Base-by-base conservation (phyloP, 2,888 invertebrate species). In the Bedellia somnulentella region DNA sequence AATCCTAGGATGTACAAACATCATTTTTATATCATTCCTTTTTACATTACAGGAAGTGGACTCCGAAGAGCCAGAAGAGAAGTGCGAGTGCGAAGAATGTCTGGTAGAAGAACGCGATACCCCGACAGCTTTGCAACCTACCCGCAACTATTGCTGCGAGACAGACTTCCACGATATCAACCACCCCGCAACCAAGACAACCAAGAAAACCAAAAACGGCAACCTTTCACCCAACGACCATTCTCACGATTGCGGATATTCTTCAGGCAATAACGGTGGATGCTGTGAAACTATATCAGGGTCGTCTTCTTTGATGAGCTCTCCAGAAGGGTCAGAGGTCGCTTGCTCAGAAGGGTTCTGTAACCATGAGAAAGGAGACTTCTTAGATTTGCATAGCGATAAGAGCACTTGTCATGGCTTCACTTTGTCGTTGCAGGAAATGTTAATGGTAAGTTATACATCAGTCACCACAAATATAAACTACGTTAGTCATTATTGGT, bases 301-400 rank as follows among this genome's bases (percentile, higher is more conserved):
- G 24, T 85, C 85, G 29, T 89, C 89, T 13, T 91, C 91, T 41
- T 77, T 87, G 35, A 84, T 86, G 42, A 91, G 89, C 53, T 90
- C 92, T 3, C 89, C 92, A 0, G 93, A 93, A 50, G 92, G 93
- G 16, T 93, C 93, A 0, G 93, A 93, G 52, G 83, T 93, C 31
- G 91, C 90, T 1, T 94, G 92, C 61, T 89, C 87, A 1, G 93
- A 93, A 52, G 87, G 87, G 24, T 88, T 89, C 54, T 93, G 93
- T 61, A 89, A 88, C 54, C 85, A 86, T 44, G 87, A 87, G 40
- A 51, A 73, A 46, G 75, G 79, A 44, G 64, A 73, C 48, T 71
- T 73, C 44, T 50, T 56, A 46, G 73, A 75, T 39, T 43, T 55
- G 38, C 42, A 52, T 36, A 57, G 44, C 36, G 66, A 70, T 37